Evolutionary conservation across 1,140 invertebrate genomes (phyloP).

Genomic region (Fopius arisanus): DNA sequence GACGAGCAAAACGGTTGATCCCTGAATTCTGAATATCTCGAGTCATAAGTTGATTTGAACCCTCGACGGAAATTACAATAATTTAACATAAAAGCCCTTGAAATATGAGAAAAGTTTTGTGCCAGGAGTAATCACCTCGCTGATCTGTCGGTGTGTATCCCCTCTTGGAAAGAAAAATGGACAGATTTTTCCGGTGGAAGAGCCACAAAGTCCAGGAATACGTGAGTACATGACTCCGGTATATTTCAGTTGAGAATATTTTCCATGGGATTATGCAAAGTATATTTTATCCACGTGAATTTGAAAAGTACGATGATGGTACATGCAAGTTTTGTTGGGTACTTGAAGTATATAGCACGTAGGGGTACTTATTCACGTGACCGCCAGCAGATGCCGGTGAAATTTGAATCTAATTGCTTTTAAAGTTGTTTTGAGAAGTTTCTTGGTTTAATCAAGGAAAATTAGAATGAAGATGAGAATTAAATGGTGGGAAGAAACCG

Average conservation of each 20-base stretch:
- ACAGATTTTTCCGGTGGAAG: slow-evolving; percentile 57
- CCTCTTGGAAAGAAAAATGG: slow-evolving; percentile 43
- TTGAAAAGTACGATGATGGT: slow-evolving; percentile 22
- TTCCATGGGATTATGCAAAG: slow-evolving; percentile 44
- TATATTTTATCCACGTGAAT: slow-evolving; percentile 28
- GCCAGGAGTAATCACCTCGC: slow-evolving; percentile 17
- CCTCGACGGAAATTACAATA: neutral
- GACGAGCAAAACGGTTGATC: neutral
- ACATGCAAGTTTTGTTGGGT: neutral
- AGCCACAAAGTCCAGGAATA: slow-evolving; percentile 55
- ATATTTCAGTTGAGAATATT: slow-evolving; percentile 20
- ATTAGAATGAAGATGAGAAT: neutral
- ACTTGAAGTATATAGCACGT: slow-evolving; percentile 4
- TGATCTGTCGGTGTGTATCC: slow-evolving; percentile 4
- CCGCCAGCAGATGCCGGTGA: slow-evolving; percentile 7
- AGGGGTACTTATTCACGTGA: slow-evolving; percentile 19
- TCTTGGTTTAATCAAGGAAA: neutral
- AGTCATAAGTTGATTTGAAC: slow-evolving; percentile 20
- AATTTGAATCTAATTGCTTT: slow-evolving; percentile 28
- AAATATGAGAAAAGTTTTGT: slow-evolving; percentile 20
- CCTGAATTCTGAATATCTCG: neutral
- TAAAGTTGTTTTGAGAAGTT: neutral
- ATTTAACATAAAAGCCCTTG: neutral
- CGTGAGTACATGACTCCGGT: slow-evolving; percentile 47
- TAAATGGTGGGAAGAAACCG: neutral